phyloP scores from a whole-genome alignment of 2,888 invertebrate species.

The Andrena praecox region DNA sequence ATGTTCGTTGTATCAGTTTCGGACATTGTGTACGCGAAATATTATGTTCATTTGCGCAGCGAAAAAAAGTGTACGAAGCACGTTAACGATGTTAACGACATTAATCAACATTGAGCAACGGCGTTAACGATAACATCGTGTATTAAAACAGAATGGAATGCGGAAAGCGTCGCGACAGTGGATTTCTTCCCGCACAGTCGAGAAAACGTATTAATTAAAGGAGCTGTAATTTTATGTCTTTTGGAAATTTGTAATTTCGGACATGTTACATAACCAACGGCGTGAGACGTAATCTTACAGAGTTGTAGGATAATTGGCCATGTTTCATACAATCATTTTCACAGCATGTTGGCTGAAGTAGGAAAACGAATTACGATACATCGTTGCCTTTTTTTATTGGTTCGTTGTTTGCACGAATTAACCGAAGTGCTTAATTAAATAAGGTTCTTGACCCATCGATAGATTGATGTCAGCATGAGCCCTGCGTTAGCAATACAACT shows the following conservation, averaged over 20 bases:
- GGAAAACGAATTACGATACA: neutral
- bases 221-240: neutral
- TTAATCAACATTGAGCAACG: neutral
- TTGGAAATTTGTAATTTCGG: neutral
- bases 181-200: neutral
- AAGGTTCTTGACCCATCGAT: neutral
- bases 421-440: slow-evolving; percentile 14
- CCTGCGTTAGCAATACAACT: slow-evolving; percentile 35
- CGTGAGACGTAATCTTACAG: neutral
- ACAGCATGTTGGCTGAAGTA: neutral
- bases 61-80: neutral
- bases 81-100: neutral
- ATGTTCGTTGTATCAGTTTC: slow-evolving; percentile 45
- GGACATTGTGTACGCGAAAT: slow-evolving; percentile 11
- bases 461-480: slow-evolving; percentile 58
- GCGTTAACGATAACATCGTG: neutral
- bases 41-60: neutral
- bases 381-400: neutral
- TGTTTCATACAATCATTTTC: neutral
- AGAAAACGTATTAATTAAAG: neutral
- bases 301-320: neutral
- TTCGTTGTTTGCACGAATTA: slow-evolving; percentile 18
- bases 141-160: neutral
- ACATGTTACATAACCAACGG: neutral
- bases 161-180: neutral